phyloP scores from a whole-genome alignment of 2,797 vertebrate genomes.

The Iguana delicatissima region DNA sequence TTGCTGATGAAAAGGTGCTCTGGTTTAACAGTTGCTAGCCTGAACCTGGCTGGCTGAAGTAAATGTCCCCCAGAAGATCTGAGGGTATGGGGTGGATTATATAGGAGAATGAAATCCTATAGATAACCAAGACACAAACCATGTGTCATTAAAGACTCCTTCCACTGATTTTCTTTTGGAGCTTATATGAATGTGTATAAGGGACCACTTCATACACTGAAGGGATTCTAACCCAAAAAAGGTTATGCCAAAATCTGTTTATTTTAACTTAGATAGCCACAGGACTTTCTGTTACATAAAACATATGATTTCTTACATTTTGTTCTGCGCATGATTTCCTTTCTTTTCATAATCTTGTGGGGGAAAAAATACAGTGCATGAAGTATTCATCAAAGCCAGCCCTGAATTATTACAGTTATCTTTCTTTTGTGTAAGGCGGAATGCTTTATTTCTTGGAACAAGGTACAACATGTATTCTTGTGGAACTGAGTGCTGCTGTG shows the following conservation, averaged over 20 bases:
- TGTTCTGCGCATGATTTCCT: neutral
- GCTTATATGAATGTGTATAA: neutral
- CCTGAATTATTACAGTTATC: neutral
- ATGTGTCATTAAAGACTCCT: neutral
- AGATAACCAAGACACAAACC: neutral
- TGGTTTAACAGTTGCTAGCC: too few species aligned
- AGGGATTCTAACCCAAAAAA: neutral
- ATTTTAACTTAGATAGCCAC: neutral
- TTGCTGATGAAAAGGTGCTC: too few species aligned
- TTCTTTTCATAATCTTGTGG: neutral
- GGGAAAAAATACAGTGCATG: neutral
- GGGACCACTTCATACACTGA: neutral
- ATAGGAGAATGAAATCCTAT: too few species aligned
- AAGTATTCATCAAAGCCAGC: neutral
- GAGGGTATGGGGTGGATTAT: too few species aligned
- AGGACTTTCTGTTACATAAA: neutral
- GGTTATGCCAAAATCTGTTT: neutral
- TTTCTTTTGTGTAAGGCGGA: neutral
- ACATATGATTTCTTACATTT: neutral
- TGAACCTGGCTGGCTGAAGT: neutral
- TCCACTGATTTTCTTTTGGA: neutral
- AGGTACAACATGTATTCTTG: neutral
- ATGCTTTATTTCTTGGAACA: constrained; percentile 1
- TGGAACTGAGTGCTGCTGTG: neutral
- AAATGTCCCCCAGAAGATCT: neutral